Percentiles rank a stretch among this genome's conserved stretches.
These are phyloP conservation scores for Tinea semifulvella DNA, from an alignment of 2,888 invertebrate genomes.

Conservation along the genomic window DNA sequence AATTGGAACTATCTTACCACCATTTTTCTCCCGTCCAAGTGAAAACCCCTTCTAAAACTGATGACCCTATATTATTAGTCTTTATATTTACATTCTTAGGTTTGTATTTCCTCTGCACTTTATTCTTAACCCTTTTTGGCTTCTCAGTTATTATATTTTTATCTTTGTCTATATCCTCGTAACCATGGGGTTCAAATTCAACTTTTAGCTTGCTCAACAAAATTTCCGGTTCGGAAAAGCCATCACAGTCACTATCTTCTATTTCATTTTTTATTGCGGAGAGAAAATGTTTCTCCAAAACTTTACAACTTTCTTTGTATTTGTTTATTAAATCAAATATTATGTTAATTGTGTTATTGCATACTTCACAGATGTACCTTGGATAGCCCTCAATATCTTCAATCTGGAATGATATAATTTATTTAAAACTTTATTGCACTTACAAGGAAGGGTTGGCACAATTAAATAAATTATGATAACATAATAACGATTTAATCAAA, in stretches of 20 bases:
- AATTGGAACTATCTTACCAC: conserved; percentile 40
- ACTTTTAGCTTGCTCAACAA: conserved; percentile 28
- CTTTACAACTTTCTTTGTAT: conserved; percentile 36
- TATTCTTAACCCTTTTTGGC: conserved; percentile 23
- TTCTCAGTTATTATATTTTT: too few species aligned
- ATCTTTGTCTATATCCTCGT: conserved; percentile 16
- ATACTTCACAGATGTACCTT: conserved; percentile 38
- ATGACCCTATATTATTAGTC: conserved; percentile 41
- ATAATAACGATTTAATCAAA: too few species aligned
- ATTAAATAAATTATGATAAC: too few species aligned
- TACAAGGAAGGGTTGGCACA: too few species aligned
- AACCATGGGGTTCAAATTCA: conserved; percentile 25
- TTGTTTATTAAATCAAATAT: conserved; percentile 38
- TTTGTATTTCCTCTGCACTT: conserved; percentile 11
- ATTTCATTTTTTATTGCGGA: conserved; percentile 33
- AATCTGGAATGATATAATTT: too few species aligned
- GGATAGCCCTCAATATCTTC: conserved; percentile 48
- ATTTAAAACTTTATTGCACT: too few species aligned
- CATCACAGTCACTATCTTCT: conserved; percentile 18
- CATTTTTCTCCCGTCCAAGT: conserved; percentile 48
- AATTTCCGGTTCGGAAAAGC: conserved; percentile 25
- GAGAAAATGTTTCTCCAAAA: conserved; percentile 32
- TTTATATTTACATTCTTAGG: conserved; percentile 17
- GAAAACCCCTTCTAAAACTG: conserved; percentile 50
- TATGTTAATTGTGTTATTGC: conserved; percentile 35